These are phyloP conservation scores for Sitobion miscanthi DNA, from an alignment of 1,140 invertebrate species.

Conservation along the genomic window DNA sequence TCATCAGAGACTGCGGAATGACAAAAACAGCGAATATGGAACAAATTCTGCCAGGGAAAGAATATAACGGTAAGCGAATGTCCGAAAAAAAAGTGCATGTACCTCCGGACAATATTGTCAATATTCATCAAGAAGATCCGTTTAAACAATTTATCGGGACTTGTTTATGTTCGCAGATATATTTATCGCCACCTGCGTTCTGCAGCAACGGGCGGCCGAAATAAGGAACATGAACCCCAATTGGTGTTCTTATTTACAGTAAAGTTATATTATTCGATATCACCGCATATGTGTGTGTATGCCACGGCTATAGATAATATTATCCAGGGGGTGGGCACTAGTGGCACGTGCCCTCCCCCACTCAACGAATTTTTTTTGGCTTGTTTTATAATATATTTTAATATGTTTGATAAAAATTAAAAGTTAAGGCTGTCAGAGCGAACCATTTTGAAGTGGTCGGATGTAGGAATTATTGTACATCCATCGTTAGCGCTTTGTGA, in stretches of 20 bases:
- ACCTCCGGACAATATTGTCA: constrained; percentile 27
- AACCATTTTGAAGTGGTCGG: too few relatives aligned
- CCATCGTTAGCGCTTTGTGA: too few relatives aligned
- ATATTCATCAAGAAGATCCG: neutral
- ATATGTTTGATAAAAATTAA: too few relatives aligned
- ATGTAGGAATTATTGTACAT: too few relatives aligned
- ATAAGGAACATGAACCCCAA: constrained; percentile 87
- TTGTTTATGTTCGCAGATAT: constrained; percentile 74
- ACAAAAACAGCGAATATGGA: constrained; percentile 60
- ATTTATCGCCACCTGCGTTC: constrained; percentile 90
- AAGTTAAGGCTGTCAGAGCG: too few relatives aligned
- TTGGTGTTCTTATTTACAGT: constrained; percentile 96
- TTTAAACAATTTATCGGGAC: constrained; percentile 10
- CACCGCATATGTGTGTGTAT: neutral
- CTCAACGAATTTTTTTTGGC: too few relatives aligned
- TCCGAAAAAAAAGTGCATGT: constrained; percentile 56
- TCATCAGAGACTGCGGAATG: neutral
- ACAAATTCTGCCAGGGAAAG: constrained; percentile 75
- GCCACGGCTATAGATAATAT: too few relatives aligned
- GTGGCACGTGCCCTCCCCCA: too few relatives aligned
- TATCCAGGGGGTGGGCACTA: too few relatives aligned
- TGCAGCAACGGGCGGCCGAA: constrained; percentile 92
- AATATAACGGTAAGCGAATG: constrained; percentile 77
- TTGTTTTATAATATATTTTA: too few relatives aligned
- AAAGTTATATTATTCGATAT: constrained; percentile 63